phyloP scores from a whole-genome alignment of 2,113 vertebrate species.

The Carlito syrichta region DNA sequence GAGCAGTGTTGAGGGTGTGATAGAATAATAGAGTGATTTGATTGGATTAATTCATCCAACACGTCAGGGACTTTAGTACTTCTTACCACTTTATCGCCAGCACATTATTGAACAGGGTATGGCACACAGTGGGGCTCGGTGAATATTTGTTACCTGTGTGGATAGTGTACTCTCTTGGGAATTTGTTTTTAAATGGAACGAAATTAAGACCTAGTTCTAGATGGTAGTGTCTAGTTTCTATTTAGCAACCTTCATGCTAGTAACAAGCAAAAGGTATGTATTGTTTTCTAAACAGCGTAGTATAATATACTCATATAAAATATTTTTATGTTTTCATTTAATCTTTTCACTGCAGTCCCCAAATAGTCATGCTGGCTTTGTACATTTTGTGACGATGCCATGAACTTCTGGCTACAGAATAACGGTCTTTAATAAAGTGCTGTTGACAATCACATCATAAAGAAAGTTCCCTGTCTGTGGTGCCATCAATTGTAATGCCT shows the following conservation, averaged over 20 bases:
- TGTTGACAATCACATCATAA: not conserved
- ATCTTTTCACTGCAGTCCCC: conserved; percentile 24
- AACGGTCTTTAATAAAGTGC: conserved; percentile 14
- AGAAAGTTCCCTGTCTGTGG: not conserved
- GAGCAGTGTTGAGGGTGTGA: not conserved
- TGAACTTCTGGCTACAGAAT: not conserved
- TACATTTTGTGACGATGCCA: not conserved
- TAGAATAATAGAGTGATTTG: not conserved
- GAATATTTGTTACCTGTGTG: not conserved
- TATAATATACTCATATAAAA: conserved; percentile 3
- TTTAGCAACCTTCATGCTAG: not conserved
- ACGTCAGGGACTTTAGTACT: not conserved
- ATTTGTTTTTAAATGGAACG: not conserved
- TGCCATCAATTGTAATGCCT: not conserved
- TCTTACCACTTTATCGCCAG: not conserved
- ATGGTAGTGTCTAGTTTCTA: not conserved
- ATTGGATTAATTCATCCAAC: not conserved
- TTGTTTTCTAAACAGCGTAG: not conserved
- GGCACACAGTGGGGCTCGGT: not conserved
- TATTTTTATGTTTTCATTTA: conserved; percentile 35
- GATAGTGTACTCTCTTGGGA: not conserved
- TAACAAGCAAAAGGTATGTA: not conserved
- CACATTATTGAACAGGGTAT: not conserved
- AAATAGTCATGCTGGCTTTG: not conserved
- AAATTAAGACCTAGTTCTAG: not conserved